Base-by-base conservation (phyloP, 2,113 vertebrate genomes). In the Forbesichthys papilliferus region DNA sequence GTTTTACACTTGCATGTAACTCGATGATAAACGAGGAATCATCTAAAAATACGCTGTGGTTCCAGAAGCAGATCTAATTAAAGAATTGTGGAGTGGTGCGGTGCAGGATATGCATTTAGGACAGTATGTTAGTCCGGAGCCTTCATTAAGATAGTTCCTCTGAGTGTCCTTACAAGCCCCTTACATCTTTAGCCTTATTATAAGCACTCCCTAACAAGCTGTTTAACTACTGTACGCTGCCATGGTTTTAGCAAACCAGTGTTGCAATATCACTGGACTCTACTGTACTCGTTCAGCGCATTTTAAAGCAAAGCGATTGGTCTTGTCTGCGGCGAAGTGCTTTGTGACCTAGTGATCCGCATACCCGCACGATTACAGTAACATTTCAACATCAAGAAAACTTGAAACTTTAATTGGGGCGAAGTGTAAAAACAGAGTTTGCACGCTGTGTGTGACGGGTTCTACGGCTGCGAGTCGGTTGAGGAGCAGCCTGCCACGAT, bases 131-230 rank as follows among this genome's bases (percentile, higher is more conserved):
- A 78, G 71, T 62, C 47, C 27, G 11, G 36, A 64, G 74, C 74
- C 68, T 77, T 85, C 42, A 81, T 83, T 84, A 83, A 78, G 77
- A 78, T 59, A 66, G 68, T 84, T 75, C 69, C 74, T 84, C 36
- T 20, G 68, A 77, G 77, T 81, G 68, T 86, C 65, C 80, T 83
- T 75, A 69, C 60, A 64, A 74, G 77, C 56, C 67, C 69, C 61
- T 73, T 69, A 68, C 67, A 69, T 79, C 65, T 78, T 74, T 42
- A 62, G 9, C 64, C 66, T 78, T 71, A 85, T 83, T 78, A 84
- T 69, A 48, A 71, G 42, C 64, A 36, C 16, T 59, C 69, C 63
- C 82, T 81, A 82, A 79, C 77, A 81, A 84, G 85, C 79, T 11
- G 57, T 61, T 77, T 77, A 68, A 83, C 79, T 80, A 71, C 27